These are phyloP conservation scores for Marcusenius ussheri DNA, from an alignment of 2,113 vertebrate species.

Conservation along the genomic window DNA sequence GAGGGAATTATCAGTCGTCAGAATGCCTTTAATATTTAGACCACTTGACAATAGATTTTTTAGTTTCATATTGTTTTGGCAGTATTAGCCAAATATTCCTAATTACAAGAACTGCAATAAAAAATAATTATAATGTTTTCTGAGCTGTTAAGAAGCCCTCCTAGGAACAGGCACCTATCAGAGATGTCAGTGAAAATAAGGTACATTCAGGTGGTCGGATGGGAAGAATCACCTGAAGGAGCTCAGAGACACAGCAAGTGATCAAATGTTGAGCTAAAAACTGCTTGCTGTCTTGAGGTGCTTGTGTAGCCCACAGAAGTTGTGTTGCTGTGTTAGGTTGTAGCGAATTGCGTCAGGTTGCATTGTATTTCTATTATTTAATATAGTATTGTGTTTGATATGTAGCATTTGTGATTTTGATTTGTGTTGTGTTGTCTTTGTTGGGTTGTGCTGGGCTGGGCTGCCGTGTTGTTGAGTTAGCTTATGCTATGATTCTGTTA, in stretches of 20 bases:
- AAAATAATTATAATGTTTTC: not conserved
- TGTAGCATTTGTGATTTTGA: not conserved
- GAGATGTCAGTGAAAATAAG: not conserved
- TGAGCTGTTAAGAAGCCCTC: not conserved
- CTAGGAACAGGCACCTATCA: not conserved
- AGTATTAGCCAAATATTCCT: not conserved
- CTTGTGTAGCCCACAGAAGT: not conserved
- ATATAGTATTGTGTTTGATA: not conserved
- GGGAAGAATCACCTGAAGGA: not conserved
- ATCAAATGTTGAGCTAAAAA: not conserved
- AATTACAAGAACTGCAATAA: not conserved
- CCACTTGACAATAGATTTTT: not conserved
- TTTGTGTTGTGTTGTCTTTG: not conserved
- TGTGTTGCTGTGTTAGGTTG: not conserved
- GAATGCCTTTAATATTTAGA: not conserved
- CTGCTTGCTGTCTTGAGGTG: not conserved
- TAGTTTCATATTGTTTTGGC: not conserved
- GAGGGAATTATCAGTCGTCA: not conserved
- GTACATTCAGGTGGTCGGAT: not conserved
- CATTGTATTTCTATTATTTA: not conserved
- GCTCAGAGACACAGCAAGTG: not conserved
- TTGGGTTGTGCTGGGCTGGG: not conserved
- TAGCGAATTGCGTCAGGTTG: not conserved
- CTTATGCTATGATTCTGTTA: not conserved
- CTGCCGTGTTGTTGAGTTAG: not conserved